Percentiles rank a stretch among this genome's conserved stretches.
Evolutionary conservation across 2,797 vertebrate genomes (phyloP).

Genomic region (Melanotaenia parkinsoni): DNA sequence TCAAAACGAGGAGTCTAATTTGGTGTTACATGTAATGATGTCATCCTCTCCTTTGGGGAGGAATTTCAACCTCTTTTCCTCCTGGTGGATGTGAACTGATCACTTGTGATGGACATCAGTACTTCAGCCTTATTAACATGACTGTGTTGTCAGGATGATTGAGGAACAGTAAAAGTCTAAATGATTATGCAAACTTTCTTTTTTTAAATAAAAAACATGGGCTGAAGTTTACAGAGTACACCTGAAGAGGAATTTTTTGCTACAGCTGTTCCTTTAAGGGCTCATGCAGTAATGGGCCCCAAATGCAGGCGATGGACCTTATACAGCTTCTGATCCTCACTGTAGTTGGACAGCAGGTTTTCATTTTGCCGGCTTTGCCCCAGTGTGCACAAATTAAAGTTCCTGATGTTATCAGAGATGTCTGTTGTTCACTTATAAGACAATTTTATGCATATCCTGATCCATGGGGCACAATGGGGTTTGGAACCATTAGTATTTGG

Average conservation of each 20-base stretch:
- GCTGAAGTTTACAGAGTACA: neutral
- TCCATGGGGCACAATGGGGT: too few relatives aligned
- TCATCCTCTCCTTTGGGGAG: conserved; percentile 52
- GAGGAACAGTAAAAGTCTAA: neutral
- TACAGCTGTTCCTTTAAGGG: neutral
- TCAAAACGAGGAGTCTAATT: conserved; percentile 62
- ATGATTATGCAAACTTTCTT: neutral
- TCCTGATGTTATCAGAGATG: neutral
- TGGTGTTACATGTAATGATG: conserved; percentile 53
- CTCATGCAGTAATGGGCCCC: neutral
- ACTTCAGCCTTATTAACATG: neutral
- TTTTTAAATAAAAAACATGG: neutral
- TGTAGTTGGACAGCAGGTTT: neutral
- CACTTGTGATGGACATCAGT: conserved; percentile 11
- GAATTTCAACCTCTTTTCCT: conserved; percentile 39
- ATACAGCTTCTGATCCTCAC: neutral
- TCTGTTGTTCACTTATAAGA: neutral
- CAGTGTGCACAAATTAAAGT: neutral
- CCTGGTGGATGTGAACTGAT: conserved; percentile 18
- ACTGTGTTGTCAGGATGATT: neutral
- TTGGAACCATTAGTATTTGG: neutral
- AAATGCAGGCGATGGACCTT: neutral
- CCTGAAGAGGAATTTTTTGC: neutral
- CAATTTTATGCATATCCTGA: too few relatives aligned
- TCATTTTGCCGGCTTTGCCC: neutral